Evolutionary conservation across 2,113 vertebrate species (phyloP).

Genomic region (Potamarius usumacintae): DNA sequence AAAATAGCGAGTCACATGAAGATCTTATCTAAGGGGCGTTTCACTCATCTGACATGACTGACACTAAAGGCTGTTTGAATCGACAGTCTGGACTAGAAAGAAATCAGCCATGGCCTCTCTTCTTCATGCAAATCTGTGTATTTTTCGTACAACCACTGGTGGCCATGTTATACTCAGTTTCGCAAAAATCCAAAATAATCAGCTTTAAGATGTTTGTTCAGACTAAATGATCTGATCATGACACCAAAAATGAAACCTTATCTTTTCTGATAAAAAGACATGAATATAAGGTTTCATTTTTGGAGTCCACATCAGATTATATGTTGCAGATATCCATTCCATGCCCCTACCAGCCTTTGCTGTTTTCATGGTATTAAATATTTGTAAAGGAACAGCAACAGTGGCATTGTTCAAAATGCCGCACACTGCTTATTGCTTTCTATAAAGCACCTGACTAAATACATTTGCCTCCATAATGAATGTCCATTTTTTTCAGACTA

Average conservation of each 20-base stretch:
- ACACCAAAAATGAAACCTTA: neutral
- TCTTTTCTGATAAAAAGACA: neutral
- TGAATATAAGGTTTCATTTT: neutral
- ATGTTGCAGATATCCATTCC: neutral
- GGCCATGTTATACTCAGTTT: neutral
- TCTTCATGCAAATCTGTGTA: neutral
- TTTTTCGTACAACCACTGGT: neutral
- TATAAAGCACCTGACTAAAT: neutral
- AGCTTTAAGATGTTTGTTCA: neutral
- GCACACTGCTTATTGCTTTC: neutral
- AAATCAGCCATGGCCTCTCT: too few relatives aligned
- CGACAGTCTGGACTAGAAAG: neutral
- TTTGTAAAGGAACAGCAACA: neutral
- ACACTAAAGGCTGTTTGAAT: neutral
- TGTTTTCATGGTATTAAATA: neutral
- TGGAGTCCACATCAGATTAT: neutral
- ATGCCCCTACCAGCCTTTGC: neutral
- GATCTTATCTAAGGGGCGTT: neutral
- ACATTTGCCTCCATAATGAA: neutral
- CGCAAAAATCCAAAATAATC: neutral
- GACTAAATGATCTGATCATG: neutral
- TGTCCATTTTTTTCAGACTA: slow-evolving; percentile 11
- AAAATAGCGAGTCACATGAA: neutral
- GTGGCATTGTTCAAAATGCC: neutral
- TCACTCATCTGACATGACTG: neutral